phyloP scores from a whole-genome alignment of 2,113 vertebrate genomes.

The Chroicocephalus ridibundus region DNA sequence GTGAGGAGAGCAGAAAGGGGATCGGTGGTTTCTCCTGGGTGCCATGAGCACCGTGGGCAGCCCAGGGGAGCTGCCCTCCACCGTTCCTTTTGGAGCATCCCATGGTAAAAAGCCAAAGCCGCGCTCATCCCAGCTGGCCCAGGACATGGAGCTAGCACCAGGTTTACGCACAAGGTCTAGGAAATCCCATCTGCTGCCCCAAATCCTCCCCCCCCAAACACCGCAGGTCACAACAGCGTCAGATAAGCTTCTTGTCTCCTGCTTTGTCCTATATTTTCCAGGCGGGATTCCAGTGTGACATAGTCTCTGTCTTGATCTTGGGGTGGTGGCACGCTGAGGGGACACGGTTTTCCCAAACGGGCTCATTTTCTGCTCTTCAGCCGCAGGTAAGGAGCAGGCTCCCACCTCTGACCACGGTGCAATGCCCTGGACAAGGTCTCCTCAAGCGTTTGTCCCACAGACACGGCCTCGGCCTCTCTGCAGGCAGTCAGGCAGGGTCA shows the following conservation, averaged over 20 bases:
- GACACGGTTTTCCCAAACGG: not conserved
- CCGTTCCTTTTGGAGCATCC: not conserved
- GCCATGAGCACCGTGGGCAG: not conserved
- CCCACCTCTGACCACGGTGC: not conserved
- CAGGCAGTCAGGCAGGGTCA: not conserved
- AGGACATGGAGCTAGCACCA: not conserved
- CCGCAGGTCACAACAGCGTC: not conserved
- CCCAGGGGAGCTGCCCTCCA: not conserved
- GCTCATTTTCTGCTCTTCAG: not conserved
- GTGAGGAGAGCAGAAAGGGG: not conserved
- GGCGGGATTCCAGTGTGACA: not conserved
- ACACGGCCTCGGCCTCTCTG: not conserved
- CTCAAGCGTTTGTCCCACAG: not conserved
- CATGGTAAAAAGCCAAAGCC: not conserved
- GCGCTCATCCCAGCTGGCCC: rapidly evolving
- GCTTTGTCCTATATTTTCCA: not conserved
- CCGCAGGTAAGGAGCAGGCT: not conserved
- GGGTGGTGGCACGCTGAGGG: not conserved
- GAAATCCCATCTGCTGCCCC: conserved; percentile 7
- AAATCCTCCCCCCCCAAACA: not conserved
- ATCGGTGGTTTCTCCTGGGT: not conserved
- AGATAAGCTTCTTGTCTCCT: not conserved
- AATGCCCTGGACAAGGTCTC: not conserved
- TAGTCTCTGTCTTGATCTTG: not conserved
- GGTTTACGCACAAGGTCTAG: not conserved